Conservation (phyloP, 2,888 invertebrate species). For the Ceratothoa steindachneri region DNA sequence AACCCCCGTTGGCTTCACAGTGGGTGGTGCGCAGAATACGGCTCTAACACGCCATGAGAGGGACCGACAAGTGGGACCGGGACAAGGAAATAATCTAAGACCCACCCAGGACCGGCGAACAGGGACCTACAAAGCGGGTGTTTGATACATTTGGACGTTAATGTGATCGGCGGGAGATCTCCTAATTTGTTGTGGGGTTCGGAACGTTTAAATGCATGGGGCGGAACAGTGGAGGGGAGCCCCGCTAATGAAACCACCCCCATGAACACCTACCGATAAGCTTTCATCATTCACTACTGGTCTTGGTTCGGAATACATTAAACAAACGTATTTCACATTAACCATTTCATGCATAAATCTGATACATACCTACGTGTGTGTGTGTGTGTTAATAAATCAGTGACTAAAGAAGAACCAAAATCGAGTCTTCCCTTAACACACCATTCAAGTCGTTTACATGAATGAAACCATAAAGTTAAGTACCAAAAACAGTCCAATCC, state of each 20-base stretch:
- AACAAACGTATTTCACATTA: too few relatives aligned
- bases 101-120: too few relatives aligned
- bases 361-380: not conserved
- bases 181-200: not conserved
- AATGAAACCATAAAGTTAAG: not conserved
- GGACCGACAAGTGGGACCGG: too few relatives aligned
- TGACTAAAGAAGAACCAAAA: not conserved
- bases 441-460: not conserved
- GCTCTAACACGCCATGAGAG: too few relatives aligned
- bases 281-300: not conserved
- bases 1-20: too few relatives aligned
- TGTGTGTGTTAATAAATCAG: not conserved
- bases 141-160: not conserved
- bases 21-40: too few relatives aligned
- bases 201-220: not conserved
- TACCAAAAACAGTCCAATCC: not conserved
- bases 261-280: not conserved
- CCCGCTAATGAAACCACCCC: not conserved
- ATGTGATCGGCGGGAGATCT: not conserved
- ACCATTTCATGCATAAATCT: too few relatives aligned
- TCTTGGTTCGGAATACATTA: not conserved
- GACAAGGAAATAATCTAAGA: too few relatives aligned
- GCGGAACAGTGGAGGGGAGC: not conserved
- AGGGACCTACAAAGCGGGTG: too few relatives aligned
- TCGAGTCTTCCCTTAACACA: not conserved